These are phyloP conservation scores for Phoenoteleia sp. DNA, from an alignment of 2,888 invertebrate genomes.

Conservation along the genomic window DNA sequence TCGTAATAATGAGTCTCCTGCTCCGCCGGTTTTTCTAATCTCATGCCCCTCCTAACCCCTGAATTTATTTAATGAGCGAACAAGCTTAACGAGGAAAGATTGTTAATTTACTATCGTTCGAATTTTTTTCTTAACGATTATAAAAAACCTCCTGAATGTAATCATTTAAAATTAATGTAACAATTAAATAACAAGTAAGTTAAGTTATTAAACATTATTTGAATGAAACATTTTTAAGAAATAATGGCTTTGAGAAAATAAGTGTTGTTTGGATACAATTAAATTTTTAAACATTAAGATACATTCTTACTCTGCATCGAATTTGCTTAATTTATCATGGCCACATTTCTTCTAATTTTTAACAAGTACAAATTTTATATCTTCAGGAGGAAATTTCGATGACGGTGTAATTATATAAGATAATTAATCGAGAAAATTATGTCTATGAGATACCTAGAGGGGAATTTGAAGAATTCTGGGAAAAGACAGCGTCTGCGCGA, in stretches of 20 bases:
- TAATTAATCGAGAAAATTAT: neutral
- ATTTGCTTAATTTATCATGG: too few relatives aligned
- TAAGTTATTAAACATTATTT: too few relatives aligned
- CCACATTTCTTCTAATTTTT: too few relatives aligned
- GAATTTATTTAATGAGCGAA: constrained; percentile 62
- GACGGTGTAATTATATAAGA: neutral
- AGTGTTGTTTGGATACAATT: too few relatives aligned
- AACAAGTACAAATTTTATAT: neutral
- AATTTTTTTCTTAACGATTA: too few relatives aligned
- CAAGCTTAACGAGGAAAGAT: constrained; percentile 64
- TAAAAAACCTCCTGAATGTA: too few relatives aligned
- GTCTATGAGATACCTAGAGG: neutral
- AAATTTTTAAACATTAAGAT: too few relatives aligned
- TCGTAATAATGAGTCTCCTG: constrained; percentile 59
- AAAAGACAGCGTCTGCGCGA: neutral
- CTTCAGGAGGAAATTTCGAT: neutral
- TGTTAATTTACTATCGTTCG: constrained; percentile 37
- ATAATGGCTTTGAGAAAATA: too few relatives aligned
- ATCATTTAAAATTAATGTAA: too few relatives aligned
- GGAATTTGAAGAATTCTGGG: neutral
- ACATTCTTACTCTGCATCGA: too few relatives aligned
- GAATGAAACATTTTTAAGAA: too few relatives aligned
- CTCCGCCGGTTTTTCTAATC: constrained; percentile 45
- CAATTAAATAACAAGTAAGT: too few relatives aligned
- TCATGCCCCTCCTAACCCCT: constrained; percentile 53